These are phyloP conservation scores for Daphoenositta chrysoptera DNA, from an alignment of 2,113 vertebrate species.

Conservation along the genomic window DNA sequence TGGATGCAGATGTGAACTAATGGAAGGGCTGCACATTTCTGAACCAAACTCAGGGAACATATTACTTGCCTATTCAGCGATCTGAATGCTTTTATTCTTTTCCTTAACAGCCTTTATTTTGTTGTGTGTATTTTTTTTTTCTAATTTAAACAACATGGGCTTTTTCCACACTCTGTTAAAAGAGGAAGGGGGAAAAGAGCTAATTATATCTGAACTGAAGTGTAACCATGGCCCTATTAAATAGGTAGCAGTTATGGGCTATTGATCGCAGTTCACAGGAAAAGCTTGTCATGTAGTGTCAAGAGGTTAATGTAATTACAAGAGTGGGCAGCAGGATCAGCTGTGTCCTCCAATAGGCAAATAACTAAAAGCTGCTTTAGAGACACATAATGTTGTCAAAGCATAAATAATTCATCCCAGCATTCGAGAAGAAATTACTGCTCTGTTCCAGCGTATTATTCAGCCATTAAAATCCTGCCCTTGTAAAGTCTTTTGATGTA, in stretches of 20 bases:
- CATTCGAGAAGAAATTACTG: constrained; percentile 78
- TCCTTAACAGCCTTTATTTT: constrained; percentile 43
- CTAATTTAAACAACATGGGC: constrained; percentile 28
- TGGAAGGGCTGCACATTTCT: constrained; percentile 5
- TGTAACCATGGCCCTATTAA: constrained; percentile 74
- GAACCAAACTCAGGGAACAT: background rate
- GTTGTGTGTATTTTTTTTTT: background rate
- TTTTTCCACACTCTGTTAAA: constrained; percentile 32
- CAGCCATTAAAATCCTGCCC: constrained; percentile 80
- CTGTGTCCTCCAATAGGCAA: constrained; percentile 78
- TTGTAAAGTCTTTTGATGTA: constrained; percentile 77
- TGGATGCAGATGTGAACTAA: constrained; percentile 42
- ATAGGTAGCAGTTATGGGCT: constrained; percentile 80
- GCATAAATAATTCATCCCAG: constrained; percentile 85
- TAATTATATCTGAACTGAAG: constrained; percentile 79
- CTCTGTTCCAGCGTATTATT: constrained; percentile 78
- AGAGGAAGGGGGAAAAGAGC: constrained; percentile 64
- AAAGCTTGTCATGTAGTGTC: constrained; percentile 84
- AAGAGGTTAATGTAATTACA: constrained; percentile 88
- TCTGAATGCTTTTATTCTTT: constrained; percentile 23
- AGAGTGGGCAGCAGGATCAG: constrained; percentile 80
- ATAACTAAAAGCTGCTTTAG: constrained; percentile 83
- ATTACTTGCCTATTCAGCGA: background rate
- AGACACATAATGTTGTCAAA: constrained; percentile 86
- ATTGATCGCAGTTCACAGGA: constrained; percentile 81